Base-by-base conservation (phyloP, 1,140 invertebrate genomes). In the Zophobas atratus region DNA sequence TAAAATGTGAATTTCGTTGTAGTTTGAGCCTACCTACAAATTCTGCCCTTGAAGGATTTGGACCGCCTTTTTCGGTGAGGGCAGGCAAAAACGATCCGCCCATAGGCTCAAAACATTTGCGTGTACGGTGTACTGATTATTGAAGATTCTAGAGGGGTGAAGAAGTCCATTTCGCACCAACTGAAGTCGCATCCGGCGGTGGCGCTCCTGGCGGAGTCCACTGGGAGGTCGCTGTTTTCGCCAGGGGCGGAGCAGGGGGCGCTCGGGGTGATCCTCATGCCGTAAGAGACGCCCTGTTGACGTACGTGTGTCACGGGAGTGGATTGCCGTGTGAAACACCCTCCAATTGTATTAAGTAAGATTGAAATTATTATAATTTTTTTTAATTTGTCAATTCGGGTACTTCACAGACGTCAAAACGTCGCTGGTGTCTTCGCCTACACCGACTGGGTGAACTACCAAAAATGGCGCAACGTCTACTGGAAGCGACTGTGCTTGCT, bases 251-350 rank as follows among this genome's bases (percentile, higher is more conserved):
- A 85, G 67, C 81, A 82, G 38, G 81, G 75, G 0, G 72, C 53
- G 32, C 79, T 83, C 4, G 76, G 79, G 80, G 75, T 33, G 84
- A 85, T 85, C 93, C 94, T 0, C 90, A 93, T 63, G 90, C 92
- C 1, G 89, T 97, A 0, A 89, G 93, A 79, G 96, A 98, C 85
- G 93, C 94, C 0, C 84, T 97, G 6, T 86, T 97, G 43, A 92
- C 93, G 0, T 95, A 95, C 82, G 89, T 95, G 1, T 98, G 97
- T 84, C 96, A 98, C 82, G 91, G 92, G 33, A 91, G 92, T 3
- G 87, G 90, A 0, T 85, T 97, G 34, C 96, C 96, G 0, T 98
- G 96, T 79, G 82, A 85, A 85, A 57, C 71, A 3, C 77, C 82
- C 20, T 51, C 57, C 1, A 83, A 83, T 77, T 86, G 86, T 77